Evolutionary conservation across 2,797 vertebrate genomes (phyloP), one percentile per base, ranked within the genome.

Genomic region (Rhodeus uyekii): DNA sequence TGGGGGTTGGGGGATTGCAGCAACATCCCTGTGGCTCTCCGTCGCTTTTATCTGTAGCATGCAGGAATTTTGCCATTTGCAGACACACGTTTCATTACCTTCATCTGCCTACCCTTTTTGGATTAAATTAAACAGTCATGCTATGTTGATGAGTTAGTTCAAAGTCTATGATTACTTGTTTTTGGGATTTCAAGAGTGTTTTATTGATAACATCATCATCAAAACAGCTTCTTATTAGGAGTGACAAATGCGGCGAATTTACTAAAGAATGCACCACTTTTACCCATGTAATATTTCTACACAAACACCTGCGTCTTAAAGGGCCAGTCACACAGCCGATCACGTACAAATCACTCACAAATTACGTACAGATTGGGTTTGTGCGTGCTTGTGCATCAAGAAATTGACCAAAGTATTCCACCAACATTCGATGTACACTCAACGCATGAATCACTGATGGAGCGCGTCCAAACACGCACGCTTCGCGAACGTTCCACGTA

Each of bases 41-140:
- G 32, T 61, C 2, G 75, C 60, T 82, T 81, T 81, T 81, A 85
- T 85, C 67, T 73, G 39, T 63, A 75, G 42, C n/a, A 65, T 73
- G 60, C 60, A 76, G 61, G 68, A 67, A 24, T 61, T 74, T 27
- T 78, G 48, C 44, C 44, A 14, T 82, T 82, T 82, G 39, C 50
- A 74, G 48, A 68, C 50, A 67, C 34, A 19, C 16, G 38, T 61
- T 78, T 12, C 53, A 60, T 50, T 67, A 27, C 60, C 29, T 64
- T 58, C 36, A 77, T 38, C 34, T 60, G 22, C 55, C 53, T 74
- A 55, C 34, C 2, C 24, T 24, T 60, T n/a, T 8, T 34, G 14
- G 9, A 39, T 53, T 68, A 44, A 55, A 22, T 68, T 80, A 14
- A 72, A 50, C 27, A 27, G 29, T 48, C 27, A 22, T 34, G 50